Conservation (phyloP, 2,888 invertebrate genomes). For the Pheosia gnoma region DNA sequence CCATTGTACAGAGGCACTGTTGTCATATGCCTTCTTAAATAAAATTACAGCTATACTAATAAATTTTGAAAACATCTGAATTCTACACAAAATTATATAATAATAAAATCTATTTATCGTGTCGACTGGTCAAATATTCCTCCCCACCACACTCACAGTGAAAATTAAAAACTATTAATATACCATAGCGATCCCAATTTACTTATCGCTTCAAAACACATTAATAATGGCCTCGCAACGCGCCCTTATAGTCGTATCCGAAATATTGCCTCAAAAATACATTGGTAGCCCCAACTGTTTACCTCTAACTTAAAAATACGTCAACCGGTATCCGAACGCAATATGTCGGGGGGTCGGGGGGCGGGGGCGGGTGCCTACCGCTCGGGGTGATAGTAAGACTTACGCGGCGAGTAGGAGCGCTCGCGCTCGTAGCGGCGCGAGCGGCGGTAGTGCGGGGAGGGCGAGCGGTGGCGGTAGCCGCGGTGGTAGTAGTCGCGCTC, state of each 20-base stretch:
- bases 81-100: slow-evolving; percentile 1
- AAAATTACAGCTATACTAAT: background rate
- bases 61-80: slow-evolving; percentile 2
- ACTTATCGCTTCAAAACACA: background rate
- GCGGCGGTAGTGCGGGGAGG: slow-evolving; percentile 89
- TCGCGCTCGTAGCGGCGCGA: slow-evolving; percentile 89
- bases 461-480: slow-evolving; percentile 85
- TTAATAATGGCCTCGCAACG: background rate
- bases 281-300: background rate
- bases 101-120: slow-evolving; percentile 1
- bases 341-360: background rate
- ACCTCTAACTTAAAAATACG: background rate
- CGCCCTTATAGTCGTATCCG: background rate
- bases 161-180: background rate
- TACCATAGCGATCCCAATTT: background rate
- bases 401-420: slow-evolving; percentile 92
- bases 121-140: background rate
- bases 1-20: background rate
- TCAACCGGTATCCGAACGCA: background rate
- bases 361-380: slow-evolving; percentile 32
- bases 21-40: background rate
- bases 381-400: slow-evolving; percentile 78
- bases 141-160: background rate
- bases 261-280: background rate
- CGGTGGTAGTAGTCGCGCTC: slow-evolving; percentile 83